Conservation (phyloP, 2,113 vertebrate species). For the Potamarius usumacintae region DNA sequence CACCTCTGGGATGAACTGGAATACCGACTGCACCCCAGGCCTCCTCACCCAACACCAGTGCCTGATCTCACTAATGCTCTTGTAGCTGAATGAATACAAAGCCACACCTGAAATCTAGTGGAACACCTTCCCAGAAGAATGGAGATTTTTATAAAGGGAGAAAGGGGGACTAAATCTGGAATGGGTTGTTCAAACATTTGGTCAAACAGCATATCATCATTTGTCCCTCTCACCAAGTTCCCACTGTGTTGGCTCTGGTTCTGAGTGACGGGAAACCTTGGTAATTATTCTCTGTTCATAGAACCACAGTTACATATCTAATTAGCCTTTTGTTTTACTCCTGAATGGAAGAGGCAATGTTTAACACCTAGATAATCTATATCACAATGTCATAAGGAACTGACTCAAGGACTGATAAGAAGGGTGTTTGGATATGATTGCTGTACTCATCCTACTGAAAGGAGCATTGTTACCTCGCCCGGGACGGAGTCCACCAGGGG, state of each 20-base stretch:
- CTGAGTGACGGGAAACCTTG: background rate
- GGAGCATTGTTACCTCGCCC: background rate
- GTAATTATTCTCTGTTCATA: background rate
- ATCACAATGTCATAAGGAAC: background rate
- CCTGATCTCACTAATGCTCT: background rate
- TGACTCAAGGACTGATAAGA: background rate
- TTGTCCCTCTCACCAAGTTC: background rate
- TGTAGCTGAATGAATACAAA: background rate
- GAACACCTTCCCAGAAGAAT: background rate
- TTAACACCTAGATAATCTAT: background rate
- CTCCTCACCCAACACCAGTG: background rate
- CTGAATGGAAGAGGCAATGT: background rate
- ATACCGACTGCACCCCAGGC: no score
- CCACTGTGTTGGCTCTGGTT: background rate
- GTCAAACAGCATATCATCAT: background rate
- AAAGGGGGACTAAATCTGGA: background rate
- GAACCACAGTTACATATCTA: background rate
- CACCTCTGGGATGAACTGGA: no score
- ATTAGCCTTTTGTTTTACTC: background rate
- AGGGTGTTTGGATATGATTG: background rate
- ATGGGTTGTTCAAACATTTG: background rate
- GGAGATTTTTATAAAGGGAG: background rate
- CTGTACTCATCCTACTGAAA: background rate
- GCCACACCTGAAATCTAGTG: background rate
- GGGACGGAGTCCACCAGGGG: background rate